Conservation (phyloP, 2,888 invertebrate genomes). For the Saturnia japonica region DNA sequence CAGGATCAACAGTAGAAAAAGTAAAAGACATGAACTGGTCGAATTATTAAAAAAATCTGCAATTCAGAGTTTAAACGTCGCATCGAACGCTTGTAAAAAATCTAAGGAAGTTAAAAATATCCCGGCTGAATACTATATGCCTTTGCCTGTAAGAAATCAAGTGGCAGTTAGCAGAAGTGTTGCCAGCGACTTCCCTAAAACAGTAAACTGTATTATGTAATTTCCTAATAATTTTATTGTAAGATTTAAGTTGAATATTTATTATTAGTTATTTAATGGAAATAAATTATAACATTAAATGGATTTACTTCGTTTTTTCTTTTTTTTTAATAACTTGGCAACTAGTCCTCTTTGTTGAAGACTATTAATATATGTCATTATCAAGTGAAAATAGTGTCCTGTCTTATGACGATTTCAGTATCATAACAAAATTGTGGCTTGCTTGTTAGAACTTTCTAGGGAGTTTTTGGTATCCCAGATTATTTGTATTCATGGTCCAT, state of each 20-base stretch:
- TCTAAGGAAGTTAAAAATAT: constrained; percentile 6
- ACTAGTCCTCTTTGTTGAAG: too few species aligned
- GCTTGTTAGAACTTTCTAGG: too few species aligned
- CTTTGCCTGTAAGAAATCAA: constrained; percentile 18
- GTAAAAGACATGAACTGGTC: constrained; percentile 41
- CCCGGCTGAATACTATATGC: neutral
- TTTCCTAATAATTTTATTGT: constrained; percentile 1
- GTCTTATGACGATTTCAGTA: too few species aligned
- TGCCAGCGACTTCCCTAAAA: constrained; percentile 12
- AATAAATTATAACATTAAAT: neutral
- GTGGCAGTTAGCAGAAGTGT: constrained; percentile 10
- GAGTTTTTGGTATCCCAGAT: too few species aligned
- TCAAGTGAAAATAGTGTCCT: too few species aligned
- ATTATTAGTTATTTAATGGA: neutral
- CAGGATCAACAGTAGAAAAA: constrained; percentile 26
- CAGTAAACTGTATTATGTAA: constrained; percentile 12
- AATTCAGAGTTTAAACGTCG: constrained; percentile 45
- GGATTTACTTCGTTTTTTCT: too few species aligned
- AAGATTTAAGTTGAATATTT: constrained; percentile 9
- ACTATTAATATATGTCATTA: too few species aligned
- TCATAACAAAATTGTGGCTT: too few species aligned
- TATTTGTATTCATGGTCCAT: too few species aligned
- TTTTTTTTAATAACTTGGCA: too few species aligned
- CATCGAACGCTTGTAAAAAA: constrained; percentile 38
- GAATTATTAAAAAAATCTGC: constrained; percentile 48